phyloP scores from a whole-genome alignment of 2,113 vertebrate genomes.

The Tachysurus fulvidraco region DNA sequence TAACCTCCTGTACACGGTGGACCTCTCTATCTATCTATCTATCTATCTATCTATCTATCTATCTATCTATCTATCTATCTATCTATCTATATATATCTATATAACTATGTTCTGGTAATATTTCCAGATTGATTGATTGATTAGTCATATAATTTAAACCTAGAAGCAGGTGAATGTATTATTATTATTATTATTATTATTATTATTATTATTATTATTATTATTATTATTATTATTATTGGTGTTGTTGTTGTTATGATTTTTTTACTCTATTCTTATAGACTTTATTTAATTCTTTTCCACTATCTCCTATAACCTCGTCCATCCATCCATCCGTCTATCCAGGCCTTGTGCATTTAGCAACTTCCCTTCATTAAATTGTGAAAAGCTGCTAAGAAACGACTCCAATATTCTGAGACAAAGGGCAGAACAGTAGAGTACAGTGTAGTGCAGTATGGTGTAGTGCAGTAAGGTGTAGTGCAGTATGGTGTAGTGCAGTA shows the following conservation, averaged over 20 bases:
- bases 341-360: background rate
- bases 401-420: slow-evolving; percentile 7
- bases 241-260: background rate
- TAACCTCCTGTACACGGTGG: background rate
- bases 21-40: background rate
- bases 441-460: background rate
- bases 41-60: background rate
- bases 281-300: background rate
- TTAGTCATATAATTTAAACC: background rate
- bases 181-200: background rate
- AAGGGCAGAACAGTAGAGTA: background rate
- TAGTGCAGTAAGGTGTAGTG: too few species aligned
- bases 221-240: background rate
- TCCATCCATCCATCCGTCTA: background rate
- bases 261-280: background rate
- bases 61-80: background rate
- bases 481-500: background rate
- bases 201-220: background rate
- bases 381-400: slow-evolving; percentile 29
- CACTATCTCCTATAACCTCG: too few species aligned
- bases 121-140: background rate
- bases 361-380: background rate
- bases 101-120: background rate
- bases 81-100: background rate
- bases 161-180: background rate